These are phyloP conservation scores for Endotricha flammealis DNA, from an alignment of 2,888 invertebrate genomes.

Conservation along the genomic window DNA sequence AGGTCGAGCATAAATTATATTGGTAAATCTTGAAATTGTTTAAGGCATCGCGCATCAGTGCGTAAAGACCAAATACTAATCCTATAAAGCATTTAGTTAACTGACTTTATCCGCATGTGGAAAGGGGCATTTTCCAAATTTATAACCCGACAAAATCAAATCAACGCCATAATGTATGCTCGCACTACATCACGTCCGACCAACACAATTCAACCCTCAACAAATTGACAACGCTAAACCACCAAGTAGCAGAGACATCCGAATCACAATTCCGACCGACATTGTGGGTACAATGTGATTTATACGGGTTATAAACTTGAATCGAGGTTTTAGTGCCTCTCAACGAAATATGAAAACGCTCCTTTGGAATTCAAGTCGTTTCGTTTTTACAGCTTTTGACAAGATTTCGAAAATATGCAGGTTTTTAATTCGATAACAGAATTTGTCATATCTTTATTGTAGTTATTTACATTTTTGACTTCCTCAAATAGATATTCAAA, in stretches of 20 bases:
- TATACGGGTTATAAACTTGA: conserved; percentile 37
- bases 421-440: conserved; percentile 1
- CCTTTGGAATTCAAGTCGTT: conserved; percentile 6
- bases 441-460: neutral
- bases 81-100: neutral
- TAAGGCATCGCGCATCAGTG: neutral
- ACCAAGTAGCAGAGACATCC: conserved; percentile 41
- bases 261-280: conserved; percentile 21
- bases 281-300: conserved; percentile 32
- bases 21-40: neutral
- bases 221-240: conserved; percentile 53
- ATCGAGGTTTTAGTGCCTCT: conserved; percentile 32
- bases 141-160: conserved; percentile 59
- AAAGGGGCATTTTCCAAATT: conserved; percentile 35
- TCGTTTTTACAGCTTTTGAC: conserved; percentile 1
- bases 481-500: too few species aligned
- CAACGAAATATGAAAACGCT: conserved; percentile 16
- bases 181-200: conserved; percentile 34
- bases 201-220: conserved; percentile 41
- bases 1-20: neutral
- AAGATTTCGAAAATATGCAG: neutral
- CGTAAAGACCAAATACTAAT: too few species aligned
- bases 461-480: too few species aligned
- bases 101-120: conserved; percentile 2
- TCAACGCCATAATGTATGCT: conserved; percentile 44